These are phyloP conservation scores for Limanda limanda DNA, from an alignment of 2,113 vertebrate genomes.

Conservation along the genomic window DNA sequence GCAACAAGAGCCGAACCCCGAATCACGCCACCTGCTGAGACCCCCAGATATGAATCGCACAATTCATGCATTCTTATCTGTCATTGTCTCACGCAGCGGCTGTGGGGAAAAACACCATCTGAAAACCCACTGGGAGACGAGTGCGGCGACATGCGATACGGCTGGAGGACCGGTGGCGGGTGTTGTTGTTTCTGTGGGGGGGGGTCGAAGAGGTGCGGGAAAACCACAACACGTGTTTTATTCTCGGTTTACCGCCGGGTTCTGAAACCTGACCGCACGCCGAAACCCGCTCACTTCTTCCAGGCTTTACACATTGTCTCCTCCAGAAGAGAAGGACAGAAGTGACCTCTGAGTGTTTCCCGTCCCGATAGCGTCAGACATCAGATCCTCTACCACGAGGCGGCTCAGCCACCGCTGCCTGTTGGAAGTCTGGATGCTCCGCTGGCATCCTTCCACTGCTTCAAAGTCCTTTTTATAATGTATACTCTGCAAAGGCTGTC, in stretches of 20 bases:
- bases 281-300: conserved; percentile 41
- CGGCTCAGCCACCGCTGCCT: conserved; percentile 24
- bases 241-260: conserved; percentile 55
- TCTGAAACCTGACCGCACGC: conserved; percentile 60
- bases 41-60: conserved; percentile 71
- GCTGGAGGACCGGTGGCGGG: background rate
- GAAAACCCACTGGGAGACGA: conserved; percentile 64
- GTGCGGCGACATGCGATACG: conserved; percentile 63
- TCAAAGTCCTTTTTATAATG: conserved; percentile 44
- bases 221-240: conserved; percentile 70
- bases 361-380: conserved; percentile 43
- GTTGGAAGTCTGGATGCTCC: conserved; percentile 36
- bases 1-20: conserved; percentile 44
- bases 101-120: conserved; percentile 49
- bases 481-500: conserved; percentile 32
- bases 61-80: conserved; percentile 68
- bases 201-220: background rate
- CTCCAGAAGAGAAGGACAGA: conserved; percentile 24
- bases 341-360: conserved; percentile 63
- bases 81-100: conserved; percentile 58
- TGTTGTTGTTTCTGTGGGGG: background rate
- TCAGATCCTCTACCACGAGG: conserved; percentile 31
- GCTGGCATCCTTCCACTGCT: conserved; percentile 44
- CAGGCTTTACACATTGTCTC: conserved; percentile 17
- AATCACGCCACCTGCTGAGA: conserved; percentile 70